These are phyloP conservation scores for Noctua comes DNA, from an alignment of 2,888 invertebrate species.

Conservation along the genomic window DNA sequence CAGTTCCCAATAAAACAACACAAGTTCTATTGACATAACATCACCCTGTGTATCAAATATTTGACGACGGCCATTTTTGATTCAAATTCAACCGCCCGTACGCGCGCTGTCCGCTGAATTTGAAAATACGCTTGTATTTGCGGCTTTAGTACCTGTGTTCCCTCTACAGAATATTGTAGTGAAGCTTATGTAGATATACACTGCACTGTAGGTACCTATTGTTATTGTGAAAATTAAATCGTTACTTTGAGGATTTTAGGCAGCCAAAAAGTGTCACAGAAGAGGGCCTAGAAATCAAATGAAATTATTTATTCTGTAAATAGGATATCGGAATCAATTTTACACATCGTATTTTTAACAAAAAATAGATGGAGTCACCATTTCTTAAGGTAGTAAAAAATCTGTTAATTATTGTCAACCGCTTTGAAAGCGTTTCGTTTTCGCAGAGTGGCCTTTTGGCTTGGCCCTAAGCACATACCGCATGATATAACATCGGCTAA, in stretches of 20 bases:
- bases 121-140: conserved; percentile 34
- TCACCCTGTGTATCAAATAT: conserved; percentile 21
- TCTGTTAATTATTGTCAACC: neutral
- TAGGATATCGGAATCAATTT: too few species aligned
- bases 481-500: neutral
- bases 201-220: too few species aligned
- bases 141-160: conserved; percentile 2
- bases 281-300: neutral
- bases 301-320: neutral
- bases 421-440: neutral
- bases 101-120: conserved; percentile 38
- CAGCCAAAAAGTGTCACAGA: neutral
- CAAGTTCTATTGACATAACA: neutral
- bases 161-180: neutral
- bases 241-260: neutral
- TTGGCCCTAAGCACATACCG: too few species aligned
- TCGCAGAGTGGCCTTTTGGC: too few species aligned
- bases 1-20: neutral
- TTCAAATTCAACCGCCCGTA: conserved; percentile 40
- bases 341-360: too few species aligned
- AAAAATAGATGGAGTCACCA: too few species aligned
- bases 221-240: neutral
- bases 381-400: too few species aligned
- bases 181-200: neutral
- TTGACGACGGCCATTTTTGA: conserved; percentile 32